Conservation (phyloP, 2,888 invertebrate species). For the Cheilosia vernalis region DNA sequence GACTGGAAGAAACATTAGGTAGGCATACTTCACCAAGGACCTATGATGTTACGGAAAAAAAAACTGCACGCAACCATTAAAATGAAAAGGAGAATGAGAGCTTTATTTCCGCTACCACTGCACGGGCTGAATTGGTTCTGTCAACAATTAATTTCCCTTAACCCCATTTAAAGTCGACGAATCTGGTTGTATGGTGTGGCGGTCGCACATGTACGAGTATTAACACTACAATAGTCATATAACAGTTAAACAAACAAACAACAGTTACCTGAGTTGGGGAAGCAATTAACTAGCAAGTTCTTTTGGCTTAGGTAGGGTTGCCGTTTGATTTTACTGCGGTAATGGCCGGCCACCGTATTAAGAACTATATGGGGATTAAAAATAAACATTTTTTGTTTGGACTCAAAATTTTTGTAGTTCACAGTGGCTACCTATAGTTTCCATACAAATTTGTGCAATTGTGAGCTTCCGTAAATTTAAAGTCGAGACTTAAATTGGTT, state of each 20-base stretch:
- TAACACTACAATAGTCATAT: background rate
- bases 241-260: background rate
- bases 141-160: conserved; percentile 16
- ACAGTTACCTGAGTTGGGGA: conserved; percentile 10
- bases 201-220: background rate
- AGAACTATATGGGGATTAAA: too few relatives aligned
- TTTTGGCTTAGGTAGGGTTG: background rate
- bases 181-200: background rate
- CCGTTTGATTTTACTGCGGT: background rate
- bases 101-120: background rate
- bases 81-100: background rate
- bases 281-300: background rate
- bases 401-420: too few relatives aligned
- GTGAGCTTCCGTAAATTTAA: too few relatives aligned
- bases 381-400: too few relatives aligned
- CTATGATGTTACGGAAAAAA: background rate
- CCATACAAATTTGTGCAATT: too few relatives aligned
- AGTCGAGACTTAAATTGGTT: too few relatives aligned
- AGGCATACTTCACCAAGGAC: background rate
- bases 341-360: too few relatives aligned
- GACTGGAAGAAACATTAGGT: background rate
- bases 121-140: background rate
- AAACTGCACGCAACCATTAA: conserved; percentile 10
- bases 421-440: too few relatives aligned
- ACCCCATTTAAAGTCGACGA: conserved; percentile 6